Evolutionary conservation across 2,797 vertebrate species (phyloP).

Genomic region (Lycodopsis pacificus): DNA sequence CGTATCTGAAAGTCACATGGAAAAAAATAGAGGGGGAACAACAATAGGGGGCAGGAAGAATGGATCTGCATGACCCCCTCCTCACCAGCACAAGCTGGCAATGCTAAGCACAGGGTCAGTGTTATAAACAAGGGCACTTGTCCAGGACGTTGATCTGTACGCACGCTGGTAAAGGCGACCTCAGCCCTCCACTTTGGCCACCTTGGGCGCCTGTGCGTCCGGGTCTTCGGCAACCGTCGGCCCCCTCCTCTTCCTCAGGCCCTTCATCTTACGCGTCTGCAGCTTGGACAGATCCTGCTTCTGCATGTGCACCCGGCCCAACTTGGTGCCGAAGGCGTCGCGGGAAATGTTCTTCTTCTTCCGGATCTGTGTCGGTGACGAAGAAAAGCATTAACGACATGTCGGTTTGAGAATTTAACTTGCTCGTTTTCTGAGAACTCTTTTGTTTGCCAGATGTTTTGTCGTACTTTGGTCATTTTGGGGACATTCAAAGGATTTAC

Average conservation of each 20-base stretch:
- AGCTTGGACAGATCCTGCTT: slow-evolving; percentile 94
- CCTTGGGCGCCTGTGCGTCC: slow-evolving; percentile 78
- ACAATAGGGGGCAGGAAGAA: not conserved
- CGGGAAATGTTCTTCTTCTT: slow-evolving; percentile 98
- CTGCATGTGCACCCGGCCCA: slow-evolving; percentile 96
- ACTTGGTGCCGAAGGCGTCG: slow-evolving; percentile 91
- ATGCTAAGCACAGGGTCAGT: not conserved
- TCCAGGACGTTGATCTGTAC: not conserved
- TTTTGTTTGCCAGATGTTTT: not conserved
- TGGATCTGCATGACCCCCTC: not conserved
- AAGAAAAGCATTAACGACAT: not conserved
- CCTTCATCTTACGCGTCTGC: slow-evolving; percentile 95
- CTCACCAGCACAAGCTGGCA: not conserved
- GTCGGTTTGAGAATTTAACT: not conserved
- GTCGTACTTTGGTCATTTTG: not conserved
- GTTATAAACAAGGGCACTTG: not conserved
- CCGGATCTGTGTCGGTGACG: slow-evolving; percentile 84
- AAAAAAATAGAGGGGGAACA: not conserved
- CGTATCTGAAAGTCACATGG: not conserved
- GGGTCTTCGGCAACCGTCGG: slow-evolving; percentile 56
- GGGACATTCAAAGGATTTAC: not conserved
- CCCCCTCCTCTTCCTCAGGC: slow-evolving; percentile 90
- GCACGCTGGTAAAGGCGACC: not conserved
- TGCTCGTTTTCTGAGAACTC: too few species aligned
- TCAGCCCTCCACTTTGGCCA: slow-evolving; percentile 78